Conservation (phyloP, 23 tunicate species). For the Oikopleura albicans region DNA sequence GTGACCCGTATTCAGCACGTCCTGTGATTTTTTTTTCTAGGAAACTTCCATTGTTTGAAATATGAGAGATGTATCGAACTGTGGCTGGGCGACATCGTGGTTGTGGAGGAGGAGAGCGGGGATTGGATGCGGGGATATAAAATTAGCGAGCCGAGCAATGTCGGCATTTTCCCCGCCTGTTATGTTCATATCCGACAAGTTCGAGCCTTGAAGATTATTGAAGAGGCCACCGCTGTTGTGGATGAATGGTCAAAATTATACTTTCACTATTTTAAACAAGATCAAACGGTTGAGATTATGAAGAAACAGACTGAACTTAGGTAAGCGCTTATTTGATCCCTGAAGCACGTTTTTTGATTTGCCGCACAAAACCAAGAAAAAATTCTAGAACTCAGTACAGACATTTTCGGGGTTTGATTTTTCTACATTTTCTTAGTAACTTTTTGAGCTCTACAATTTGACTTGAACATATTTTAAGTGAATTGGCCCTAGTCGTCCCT, state of each 20-base stretch:
- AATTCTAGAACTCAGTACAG: too few species aligned
- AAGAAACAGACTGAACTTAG: neutral
- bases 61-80: neutral
- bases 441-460: too few species aligned
- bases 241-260: neutral
- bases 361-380: too few species aligned
- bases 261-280: neutral
- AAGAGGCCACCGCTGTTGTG: neutral
- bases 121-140: neutral
- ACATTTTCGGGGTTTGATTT: too few species aligned
- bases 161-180: neutral
- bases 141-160: neutral
- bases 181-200: neutral
- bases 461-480: too few species aligned
- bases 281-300: neutral
- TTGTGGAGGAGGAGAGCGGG: neutral
- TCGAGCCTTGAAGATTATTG: neutral
- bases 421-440: too few species aligned
- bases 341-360: too few species aligned
- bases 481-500: too few species aligned
- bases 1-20: too few species aligned
- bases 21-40: too few species aligned
- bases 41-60: neutral
- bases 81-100: conserved; percentile 2
- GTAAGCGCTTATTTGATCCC: too few species aligned